Conservation (phyloP, 2,113 vertebrate genomes). For the Hydrolagus affinis region DNA sequence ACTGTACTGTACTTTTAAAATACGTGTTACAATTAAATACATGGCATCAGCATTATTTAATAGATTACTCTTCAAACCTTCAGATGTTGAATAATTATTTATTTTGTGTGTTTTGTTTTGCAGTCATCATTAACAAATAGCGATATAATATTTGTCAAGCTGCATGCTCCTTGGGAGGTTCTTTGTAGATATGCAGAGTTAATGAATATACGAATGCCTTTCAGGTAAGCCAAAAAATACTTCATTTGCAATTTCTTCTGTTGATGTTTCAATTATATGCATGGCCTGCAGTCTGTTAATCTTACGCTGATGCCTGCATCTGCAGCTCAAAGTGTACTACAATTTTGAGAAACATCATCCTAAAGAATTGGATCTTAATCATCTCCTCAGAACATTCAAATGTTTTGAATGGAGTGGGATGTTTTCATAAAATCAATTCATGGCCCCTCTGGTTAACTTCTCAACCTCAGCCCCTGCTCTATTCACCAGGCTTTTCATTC, state of each 20-base stretch:
- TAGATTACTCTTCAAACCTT: not conserved
- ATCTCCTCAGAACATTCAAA: not conserved
- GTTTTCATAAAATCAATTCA: not conserved
- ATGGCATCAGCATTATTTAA: not conserved
- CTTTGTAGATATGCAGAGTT: constrained; percentile 86
- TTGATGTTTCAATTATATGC: constrained; percentile 39
- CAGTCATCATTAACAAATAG: constrained; percentile 82
- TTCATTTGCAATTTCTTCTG: constrained; percentile 42
- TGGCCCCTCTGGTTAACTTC: not conserved
- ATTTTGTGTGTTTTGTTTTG: constrained; percentile 49
- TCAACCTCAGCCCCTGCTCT: too few species aligned
- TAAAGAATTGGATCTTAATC: not conserved
- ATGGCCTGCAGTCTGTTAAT: constrained; percentile 34
- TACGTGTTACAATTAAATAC: too few species aligned
- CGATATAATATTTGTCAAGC: constrained; percentile 87
- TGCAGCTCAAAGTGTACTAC: not conserved
- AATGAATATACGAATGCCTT: constrained; percentile 95
- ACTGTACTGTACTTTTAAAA: too few species aligned
- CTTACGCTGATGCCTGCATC: not conserved
- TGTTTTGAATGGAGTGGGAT: not conserved
- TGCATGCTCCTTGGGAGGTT: constrained; percentile 88
- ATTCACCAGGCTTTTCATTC: too few species aligned
- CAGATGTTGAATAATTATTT: not conserved
- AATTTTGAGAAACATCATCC: not conserved
- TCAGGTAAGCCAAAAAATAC: constrained; percentile 65